Percentiles rank a stretch among this genome's conserved stretches.
Evolutionary conservation across 2,113 vertebrate species (phyloP).

Genomic region (Aix galericulata): DNA sequence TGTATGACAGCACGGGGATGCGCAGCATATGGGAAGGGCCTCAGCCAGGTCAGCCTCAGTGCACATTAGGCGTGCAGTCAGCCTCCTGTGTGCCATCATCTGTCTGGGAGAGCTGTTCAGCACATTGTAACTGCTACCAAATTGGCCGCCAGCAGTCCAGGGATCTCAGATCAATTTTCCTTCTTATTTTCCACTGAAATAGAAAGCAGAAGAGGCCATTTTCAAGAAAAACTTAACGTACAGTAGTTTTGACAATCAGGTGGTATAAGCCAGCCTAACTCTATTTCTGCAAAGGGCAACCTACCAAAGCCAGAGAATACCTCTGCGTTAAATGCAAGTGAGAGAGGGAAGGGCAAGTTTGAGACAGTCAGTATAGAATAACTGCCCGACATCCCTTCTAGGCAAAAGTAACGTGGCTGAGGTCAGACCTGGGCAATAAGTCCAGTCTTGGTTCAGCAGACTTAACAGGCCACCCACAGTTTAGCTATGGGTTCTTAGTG

Average conservation of each 20-base stretch:
- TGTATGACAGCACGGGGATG: neutral
- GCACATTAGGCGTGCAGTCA: neutral
- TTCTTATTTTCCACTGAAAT: neutral
- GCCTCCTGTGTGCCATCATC: neutral
- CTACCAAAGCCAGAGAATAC: neutral
- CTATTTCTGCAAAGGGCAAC: neutral
- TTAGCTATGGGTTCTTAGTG: neutral
- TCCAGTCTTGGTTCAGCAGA: neutral
- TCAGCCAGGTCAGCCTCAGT: neutral
- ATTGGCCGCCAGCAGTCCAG: neutral
- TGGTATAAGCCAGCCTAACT: neutral
- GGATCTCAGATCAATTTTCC: neutral
- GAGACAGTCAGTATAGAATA: neutral
- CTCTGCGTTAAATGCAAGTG: neutral
- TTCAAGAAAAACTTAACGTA: neutral
- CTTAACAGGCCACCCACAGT: neutral
- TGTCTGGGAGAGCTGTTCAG: neutral
- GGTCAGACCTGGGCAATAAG: neutral
- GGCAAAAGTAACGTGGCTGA: rapidly evolving
- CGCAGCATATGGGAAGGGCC: neutral
- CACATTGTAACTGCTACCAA: neutral
- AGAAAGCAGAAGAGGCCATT: neutral
- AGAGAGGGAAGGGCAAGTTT: neutral
- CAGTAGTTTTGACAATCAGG: neutral
- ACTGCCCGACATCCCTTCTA: neutral